These are phyloP conservation scores for Agelas oroides DNA, from an alignment of 37 sponge, comb jelly and placozoan species.

Conservation along the genomic window DNA sequence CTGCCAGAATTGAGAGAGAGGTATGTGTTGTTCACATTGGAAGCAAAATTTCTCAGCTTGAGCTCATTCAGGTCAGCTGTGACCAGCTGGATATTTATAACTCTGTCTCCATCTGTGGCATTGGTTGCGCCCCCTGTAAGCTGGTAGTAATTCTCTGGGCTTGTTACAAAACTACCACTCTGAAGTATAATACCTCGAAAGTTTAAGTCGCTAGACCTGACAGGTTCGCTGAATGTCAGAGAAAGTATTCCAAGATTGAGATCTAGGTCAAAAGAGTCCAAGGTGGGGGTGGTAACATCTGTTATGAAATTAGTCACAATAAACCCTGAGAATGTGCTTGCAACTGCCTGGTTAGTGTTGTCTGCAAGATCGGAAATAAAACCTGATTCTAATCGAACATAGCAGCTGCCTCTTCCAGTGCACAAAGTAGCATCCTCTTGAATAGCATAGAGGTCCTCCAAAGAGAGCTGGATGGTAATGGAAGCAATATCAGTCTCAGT, in stretches of 20 bases:
- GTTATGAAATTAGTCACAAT: slow-evolving; percentile 46
- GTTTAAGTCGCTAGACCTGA: slow-evolving; percentile 42
- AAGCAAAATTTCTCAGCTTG: slow-evolving; percentile 72
- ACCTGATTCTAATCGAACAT: slow-evolving; percentile 49
- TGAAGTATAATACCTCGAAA: slow-evolving; percentile 68
- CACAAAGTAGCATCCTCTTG: slow-evolving; percentile 70
- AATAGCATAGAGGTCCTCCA: slow-evolving; percentile 62
- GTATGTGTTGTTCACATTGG: slow-evolving; percentile 56
- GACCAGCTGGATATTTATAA: slow-evolving; percentile 47
- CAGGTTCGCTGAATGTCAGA: slow-evolving; percentile 80
- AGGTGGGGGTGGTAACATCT: slow-evolving; percentile 58
- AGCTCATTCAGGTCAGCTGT: slow-evolving; percentile 74
- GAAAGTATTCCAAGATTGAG: slow-evolving; percentile 66
- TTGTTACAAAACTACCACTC: slow-evolving; percentile 11
- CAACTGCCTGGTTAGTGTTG: slow-evolving; percentile 20
- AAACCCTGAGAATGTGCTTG: slow-evolving; percentile 25
- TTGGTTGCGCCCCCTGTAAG: slow-evolving; percentile 55
- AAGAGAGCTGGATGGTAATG: slow-evolving; percentile 43
- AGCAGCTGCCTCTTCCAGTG: slow-evolving; percentile 76
- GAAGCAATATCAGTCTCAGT: slow-evolving; percentile 16
- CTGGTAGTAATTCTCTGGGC: slow-evolving; percentile 38
- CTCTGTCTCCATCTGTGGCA: slow-evolving; percentile 47
- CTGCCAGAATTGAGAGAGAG: slow-evolving; percentile 46
- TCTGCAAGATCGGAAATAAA: slow-evolving; percentile 77
- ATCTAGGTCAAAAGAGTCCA: slow-evolving; percentile 67